Percentiles rank a stretch among this genome's conserved stretches.
Evolutionary conservation across 2,888 invertebrate species (phyloP).

Genomic region (Apamea monoglypha): DNA sequence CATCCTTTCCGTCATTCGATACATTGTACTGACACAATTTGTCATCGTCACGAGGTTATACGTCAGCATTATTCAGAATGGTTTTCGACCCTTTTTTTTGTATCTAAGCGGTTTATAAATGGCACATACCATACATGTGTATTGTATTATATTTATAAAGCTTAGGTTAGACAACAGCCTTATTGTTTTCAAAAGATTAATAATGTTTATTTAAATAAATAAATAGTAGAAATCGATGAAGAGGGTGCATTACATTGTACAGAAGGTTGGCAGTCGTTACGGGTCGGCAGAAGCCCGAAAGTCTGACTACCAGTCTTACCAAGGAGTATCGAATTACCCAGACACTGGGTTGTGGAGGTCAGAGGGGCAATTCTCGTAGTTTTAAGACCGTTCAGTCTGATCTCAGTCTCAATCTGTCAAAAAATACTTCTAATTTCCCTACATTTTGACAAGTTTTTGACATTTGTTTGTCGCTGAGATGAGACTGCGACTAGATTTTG

Average conservation of each 20-base stretch:
- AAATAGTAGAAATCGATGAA: neutral
- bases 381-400: too few species aligned
- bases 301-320: too few species aligned
- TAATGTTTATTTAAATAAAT: neutral
- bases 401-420: too few species aligned
- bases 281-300: too few species aligned
- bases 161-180: neutral
- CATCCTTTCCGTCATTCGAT: constrained; percentile 31
- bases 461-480: too few species aligned
- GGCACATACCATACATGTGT: neutral
- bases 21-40: constrained; percentile 31
- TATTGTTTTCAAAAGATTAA: neutral
- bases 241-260: neutral
- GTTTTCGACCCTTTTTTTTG: constrained; percentile 4
- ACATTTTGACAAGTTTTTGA: too few species aligned
- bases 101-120: constrained; percentile 5
- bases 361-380: too few species aligned
- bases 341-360: too few species aligned
- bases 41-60: constrained; percentile 13
- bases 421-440: too few species aligned
- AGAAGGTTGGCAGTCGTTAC: neutral
- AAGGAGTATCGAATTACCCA: too few species aligned
- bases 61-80: constrained; percentile 16
- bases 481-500: too few species aligned
- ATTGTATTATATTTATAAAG: neutral